Evolutionary conservation across 2,888 invertebrate species (phyloP), one percentile per base, ranked within the genome.

Genomic region (Phortica okadai): DNA sequence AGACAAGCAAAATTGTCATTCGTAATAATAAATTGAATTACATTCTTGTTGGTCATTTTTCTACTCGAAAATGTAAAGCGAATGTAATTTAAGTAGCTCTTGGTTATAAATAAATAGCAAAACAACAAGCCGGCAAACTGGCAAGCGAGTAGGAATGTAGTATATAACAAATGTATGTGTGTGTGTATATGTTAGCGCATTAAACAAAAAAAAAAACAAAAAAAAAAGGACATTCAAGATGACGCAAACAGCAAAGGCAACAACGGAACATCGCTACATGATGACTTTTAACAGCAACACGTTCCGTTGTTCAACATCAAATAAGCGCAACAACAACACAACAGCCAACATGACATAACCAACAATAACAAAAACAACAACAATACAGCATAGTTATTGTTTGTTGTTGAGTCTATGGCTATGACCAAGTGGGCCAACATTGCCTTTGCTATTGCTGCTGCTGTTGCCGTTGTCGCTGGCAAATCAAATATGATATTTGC

Each of bases 1-100:
- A 76, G 64, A 73, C 78, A 16, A 76, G 72, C 76, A 77, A 81
- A 78, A 78, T 78, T 78, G 82, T 82, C 82, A 83, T 80, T 84
- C 87, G 84, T 82, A 82, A 87, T 86, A 86, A 86, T 86, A 86
- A 86, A 86, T 86, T 86, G 87, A 87, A 86, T 87, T 87, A 25
- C 45, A 21, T 83, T 83, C 77, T 79, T 76, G 78, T 79, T 82
- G 84, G 85, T 84, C 87, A 84, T 84, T 86, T 83, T 11, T 62
- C 10, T 62, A 62, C 14, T 14, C 50, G 41, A 50, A 70, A 70
- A 69, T 69, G 69, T 69, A 69, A 69, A 69, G 16, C 69, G 70
- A 25, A 72, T 72, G 70, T 56, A 72, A 56, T 70, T 54, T 70
- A 70, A 70, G 70, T 70, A 70, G 70, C 54, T 72, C n/a, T 33